These are phyloP conservation scores for Pseudoips prasinana DNA, from an alignment of 2,888 invertebrate genomes.

Conservation along the genomic window DNA sequence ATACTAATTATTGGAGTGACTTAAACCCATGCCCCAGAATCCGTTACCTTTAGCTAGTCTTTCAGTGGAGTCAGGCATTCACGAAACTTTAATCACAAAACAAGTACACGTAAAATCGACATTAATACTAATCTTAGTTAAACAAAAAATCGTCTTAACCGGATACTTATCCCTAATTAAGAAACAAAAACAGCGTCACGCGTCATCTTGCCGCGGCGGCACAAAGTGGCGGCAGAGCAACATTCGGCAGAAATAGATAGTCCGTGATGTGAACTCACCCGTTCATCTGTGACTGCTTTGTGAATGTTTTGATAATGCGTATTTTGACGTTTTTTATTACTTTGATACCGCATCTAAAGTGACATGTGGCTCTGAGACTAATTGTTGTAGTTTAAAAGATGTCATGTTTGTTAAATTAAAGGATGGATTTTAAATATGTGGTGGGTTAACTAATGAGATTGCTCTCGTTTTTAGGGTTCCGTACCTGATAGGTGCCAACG, in stretches of 20 bases:
- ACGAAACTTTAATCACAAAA: no score
- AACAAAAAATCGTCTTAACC: slow-evolving; percentile 45
- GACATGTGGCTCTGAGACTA: slow-evolving; percentile 23
- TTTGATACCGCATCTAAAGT: slow-evolving; percentile 24
- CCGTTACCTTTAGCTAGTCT: no score
- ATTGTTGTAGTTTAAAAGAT: slow-evolving; percentile 10
- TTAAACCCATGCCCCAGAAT: no score
- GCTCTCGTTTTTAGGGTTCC: no score
- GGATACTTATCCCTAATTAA: slow-evolving; percentile 77
- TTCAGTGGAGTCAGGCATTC: no score
- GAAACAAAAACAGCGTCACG: slow-evolving; percentile 65
- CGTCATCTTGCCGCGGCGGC: slow-evolving; percentile 55
- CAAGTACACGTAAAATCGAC: no score
- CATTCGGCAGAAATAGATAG: slow-evolving; percentile 53
- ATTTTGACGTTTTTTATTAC: slow-evolving; percentile 34
- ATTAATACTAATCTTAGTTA: slow-evolving; percentile 13
- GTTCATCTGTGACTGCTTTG: slow-evolving; percentile 57
- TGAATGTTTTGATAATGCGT: slow-evolving; percentile 52
- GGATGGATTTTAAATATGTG: no score
- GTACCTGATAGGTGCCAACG: no score
- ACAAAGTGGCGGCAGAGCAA: slow-evolving; percentile 43
- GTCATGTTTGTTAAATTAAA: neutral
- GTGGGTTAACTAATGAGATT: no score
- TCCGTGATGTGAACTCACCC: slow-evolving; percentile 60
- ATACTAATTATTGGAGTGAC: no score